These are phyloP conservation scores for Siphonodentalium dalli DNA, from an alignment of 2,888 invertebrate genomes.

Conservation along the genomic window DNA sequence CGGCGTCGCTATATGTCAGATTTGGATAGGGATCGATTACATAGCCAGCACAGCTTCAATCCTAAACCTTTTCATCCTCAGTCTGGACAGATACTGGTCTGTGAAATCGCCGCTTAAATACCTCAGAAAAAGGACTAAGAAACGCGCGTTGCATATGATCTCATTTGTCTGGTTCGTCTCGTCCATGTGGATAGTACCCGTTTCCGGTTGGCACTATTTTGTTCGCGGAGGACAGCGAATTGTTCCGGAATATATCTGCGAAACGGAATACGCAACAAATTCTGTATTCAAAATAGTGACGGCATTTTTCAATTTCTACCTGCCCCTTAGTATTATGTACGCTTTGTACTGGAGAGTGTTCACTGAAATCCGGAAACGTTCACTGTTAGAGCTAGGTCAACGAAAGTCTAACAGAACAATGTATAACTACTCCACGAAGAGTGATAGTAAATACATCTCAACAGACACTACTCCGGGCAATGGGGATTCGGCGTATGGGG, in stretches of 20 bases:
- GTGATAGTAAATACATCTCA: background rate
- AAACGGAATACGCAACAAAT: slow-evolving; percentile 68
- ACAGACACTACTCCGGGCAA: no score
- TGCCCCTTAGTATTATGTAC: slow-evolving; percentile 68
- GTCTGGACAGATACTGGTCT: slow-evolving; percentile 68
- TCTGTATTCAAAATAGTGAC: slow-evolving; percentile 67
- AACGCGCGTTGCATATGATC: slow-evolving; percentile 68
- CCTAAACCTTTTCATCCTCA: slow-evolving; percentile 69
- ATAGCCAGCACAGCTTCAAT: slow-evolving; percentile 71
- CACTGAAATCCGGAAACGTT: slow-evolving; percentile 66
- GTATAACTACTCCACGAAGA: background rate
- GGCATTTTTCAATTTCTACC: slow-evolving; percentile 68
- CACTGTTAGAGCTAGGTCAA: slow-evolving; percentile 62
- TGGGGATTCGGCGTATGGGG: no score
- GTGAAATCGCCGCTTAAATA: slow-evolving; percentile 68
- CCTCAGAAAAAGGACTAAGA: slow-evolving; percentile 67
- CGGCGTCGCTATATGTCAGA: slow-evolving; percentile 69
- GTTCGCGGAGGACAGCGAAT: slow-evolving; percentile 53
- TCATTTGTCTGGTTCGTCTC: slow-evolving; percentile 67
- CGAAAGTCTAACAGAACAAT: slow-evolving; percentile 36
- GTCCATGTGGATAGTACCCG: slow-evolving; percentile 67
- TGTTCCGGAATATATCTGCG: slow-evolving; percentile 63
- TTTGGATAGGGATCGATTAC: slow-evolving; percentile 71
- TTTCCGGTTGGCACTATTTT: slow-evolving; percentile 67
- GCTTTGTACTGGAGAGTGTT: slow-evolving; percentile 67